Evolutionary conservation across 2,113 vertebrate species (phyloP), one percentile per base, ranked within the genome.

Genomic region (Emydocephalus ijimae): DNA sequence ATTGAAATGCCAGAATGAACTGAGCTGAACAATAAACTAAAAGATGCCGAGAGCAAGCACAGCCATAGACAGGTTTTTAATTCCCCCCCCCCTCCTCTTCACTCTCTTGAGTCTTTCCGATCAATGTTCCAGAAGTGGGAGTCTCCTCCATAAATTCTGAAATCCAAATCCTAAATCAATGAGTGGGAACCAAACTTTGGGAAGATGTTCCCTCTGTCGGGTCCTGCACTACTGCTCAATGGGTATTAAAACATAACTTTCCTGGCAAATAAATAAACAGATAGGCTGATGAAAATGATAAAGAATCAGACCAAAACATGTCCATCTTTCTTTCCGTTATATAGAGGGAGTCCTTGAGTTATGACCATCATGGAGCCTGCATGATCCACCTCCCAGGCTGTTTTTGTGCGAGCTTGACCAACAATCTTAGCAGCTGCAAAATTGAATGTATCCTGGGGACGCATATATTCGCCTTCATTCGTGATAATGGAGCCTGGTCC

Each of bases 21-120:
- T 95, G 96, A 97, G 96, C 97, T 98, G 96, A 98, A 98, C 97
- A 98, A 98, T 98, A 98, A 98, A 97, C 97, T 97, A 97, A 98
- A 98, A 97, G 96, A 97, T 95, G 98, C 97, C 98, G 98, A 97
- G 96, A 98, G 97, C 97, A 97, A 98, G 97, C 97, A 97, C 94
- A 97, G 97, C 97, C 97, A 98, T 98, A 98, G 98, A 98, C 97
- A 98, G 98, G 97, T 97, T 98, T 98, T 98, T 98, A 98, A 98
- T 98, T 97, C 94, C 45, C 57, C 95, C 45, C 57, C 95, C 43
- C 95, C 48, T 24, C 93, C 96, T 95, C 94, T 97, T 97, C 96
- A 96, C 95, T 98, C 96, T 98, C 96, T 52, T 93, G 97, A 97
- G 96, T 95, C 94, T 97, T 69, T 69, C 97, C 98, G 97, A 98